phyloP scores from a whole-genome alignment of 2,888 invertebrate species.

The Nineta flava region DNA sequence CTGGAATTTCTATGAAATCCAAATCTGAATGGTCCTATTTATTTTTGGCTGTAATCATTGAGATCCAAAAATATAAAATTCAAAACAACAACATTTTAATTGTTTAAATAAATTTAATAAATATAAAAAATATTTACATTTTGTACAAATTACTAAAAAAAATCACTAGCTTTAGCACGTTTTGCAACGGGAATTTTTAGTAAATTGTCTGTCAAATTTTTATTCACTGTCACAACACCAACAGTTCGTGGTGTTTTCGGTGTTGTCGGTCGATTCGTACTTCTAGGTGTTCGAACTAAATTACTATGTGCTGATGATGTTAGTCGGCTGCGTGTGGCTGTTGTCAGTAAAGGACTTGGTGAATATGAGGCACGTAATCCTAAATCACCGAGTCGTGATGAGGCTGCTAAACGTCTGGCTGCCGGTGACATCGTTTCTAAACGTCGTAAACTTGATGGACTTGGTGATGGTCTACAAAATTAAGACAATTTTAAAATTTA shows the following conservation, averaged over 20 bases:
- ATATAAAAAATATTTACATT: too few species aligned
- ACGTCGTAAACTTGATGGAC: conserved; percentile 53
- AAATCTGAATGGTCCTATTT: too few species aligned
- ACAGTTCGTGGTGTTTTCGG: conserved; percentile 12
- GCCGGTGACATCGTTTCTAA: conserved; percentile 90
- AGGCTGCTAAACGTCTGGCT: conserved; percentile 72
- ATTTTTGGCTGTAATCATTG: too few species aligned
- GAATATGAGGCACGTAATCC: conserved; percentile 38
- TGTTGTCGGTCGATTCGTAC: conserved; percentile 22
- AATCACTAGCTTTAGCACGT: conserved; percentile 66
- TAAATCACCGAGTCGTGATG: conserved; percentile 35
- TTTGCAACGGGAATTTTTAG: conserved; percentile 61
- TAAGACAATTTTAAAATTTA: conserved; percentile 1
- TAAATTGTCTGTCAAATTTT: conserved; percentile 66
- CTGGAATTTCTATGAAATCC: too few species aligned
- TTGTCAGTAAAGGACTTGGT: conserved; percentile 28
- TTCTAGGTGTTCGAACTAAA: conserved; percentile 31
- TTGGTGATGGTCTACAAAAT: conserved; percentile 34
- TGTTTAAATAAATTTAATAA: too few species aligned
- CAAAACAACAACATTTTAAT: too few species aligned
- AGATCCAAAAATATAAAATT: too few species aligned
- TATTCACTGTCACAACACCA: conserved; percentile 20
- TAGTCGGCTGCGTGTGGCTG: conserved; percentile 20
- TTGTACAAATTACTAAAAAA: conserved; percentile 33
- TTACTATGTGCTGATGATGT: conserved; percentile 18